phyloP scores from a whole-genome alignment of 2,888 invertebrate genomes.

The Perdita meconis region DNA sequence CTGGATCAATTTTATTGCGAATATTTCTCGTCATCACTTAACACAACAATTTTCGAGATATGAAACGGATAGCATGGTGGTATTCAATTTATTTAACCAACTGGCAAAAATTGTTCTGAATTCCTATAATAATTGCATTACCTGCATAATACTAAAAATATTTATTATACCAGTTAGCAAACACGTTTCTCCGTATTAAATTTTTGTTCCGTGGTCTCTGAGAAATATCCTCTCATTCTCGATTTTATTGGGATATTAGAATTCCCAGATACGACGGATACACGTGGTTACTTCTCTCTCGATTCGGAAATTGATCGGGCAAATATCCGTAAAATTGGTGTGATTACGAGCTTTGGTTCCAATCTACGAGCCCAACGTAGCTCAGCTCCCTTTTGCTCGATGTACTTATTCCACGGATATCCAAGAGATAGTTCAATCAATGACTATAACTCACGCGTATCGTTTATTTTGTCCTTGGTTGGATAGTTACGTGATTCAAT shows the following conservation, averaged over 20 bases:
- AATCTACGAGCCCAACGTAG: slow-evolving; percentile 60
- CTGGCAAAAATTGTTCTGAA: not conserved
- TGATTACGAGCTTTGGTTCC: slow-evolving; percentile 72
- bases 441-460: slow-evolving; percentile 14
- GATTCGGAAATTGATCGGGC: slow-evolving; percentile 64
- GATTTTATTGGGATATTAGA: slow-evolving; percentile 39
- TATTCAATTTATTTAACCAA: too few relatives aligned
- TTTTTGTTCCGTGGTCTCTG: not conserved
- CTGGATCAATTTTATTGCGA: too few relatives aligned
- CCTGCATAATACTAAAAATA: too few relatives aligned
- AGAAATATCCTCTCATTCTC: slow-evolving; percentile 23
- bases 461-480: slow-evolving; percentile 19
- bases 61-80: too few relatives aligned
- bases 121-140: not conserved
- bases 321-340: slow-evolving; percentile 73
- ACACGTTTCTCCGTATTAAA: not conserved
- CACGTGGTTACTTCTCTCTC: slow-evolving; percentile 53
- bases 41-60: too few relatives aligned
- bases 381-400: slow-evolving; percentile 36
- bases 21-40: too few relatives aligned
- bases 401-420: slow-evolving; percentile 41
- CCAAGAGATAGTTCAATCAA: slow-evolving; percentile 57
- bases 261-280: slow-evolving; percentile 56
- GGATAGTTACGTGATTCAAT: slow-evolving; percentile 12
- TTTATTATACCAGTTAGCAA: too few relatives aligned